phyloP scores from a whole-genome alignment of 2,888 invertebrate genomes.

The Notocelia uddmanniana region DNA sequence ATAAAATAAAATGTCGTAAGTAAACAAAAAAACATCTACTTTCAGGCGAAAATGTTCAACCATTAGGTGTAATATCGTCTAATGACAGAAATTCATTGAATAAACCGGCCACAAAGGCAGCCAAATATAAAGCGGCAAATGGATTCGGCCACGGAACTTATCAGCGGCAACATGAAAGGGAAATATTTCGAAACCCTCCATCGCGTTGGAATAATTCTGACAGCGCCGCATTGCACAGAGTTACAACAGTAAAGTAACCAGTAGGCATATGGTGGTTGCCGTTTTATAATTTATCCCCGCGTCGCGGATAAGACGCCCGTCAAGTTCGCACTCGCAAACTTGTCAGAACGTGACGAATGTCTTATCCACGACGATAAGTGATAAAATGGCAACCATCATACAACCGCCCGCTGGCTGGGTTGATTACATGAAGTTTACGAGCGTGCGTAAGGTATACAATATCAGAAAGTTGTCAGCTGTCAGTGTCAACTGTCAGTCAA shows the following conservation, averaged over 20 bases:
- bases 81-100: constrained; percentile 31
- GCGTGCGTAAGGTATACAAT: too few relatives aligned
- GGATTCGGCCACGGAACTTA: constrained; percentile 43
- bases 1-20: background rate
- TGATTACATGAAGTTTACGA: too few relatives aligned
- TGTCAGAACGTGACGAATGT: too few relatives aligned
- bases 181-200: constrained; percentile 34
- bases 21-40: background rate
- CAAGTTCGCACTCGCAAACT: too few relatives aligned
- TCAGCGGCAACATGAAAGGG: constrained; percentile 38
- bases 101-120: background rate
- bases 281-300: too few relatives aligned
- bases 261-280: too few relatives aligned
- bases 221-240: background rate
- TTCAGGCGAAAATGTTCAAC: constrained; percentile 16
- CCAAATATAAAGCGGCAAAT: constrained; percentile 21
- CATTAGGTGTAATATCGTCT: constrained; percentile 22
- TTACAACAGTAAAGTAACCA: constrained; percentile 22
- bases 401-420: too few relatives aligned
- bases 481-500: too few relatives aligned
- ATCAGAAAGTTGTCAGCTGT: too few relatives aligned
- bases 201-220: constrained; percentile 29
- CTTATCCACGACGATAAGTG: too few relatives aligned
- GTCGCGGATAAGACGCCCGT: too few relatives aligned
- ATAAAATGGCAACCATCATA: too few relatives aligned